Evolutionary conservation across 92 coral and sea anemone genomes (phyloP).

Genomic region (Siderastrea radians): DNA sequence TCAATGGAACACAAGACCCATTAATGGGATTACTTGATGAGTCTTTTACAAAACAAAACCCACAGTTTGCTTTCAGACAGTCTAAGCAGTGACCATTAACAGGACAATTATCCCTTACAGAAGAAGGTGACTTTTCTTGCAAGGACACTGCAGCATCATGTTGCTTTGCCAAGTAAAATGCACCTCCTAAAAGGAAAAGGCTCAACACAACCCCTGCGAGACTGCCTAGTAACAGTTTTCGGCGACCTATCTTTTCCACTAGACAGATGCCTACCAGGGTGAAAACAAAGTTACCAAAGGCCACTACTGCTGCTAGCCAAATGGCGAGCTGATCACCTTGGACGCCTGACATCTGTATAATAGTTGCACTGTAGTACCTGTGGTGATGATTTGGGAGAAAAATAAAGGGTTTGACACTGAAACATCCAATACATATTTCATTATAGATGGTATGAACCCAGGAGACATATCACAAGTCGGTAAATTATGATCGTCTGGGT

Average conservation of each 20-base stretch:
- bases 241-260: conserved; percentile 92
- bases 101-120: conserved; percentile 41
- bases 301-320: conserved; percentile 95
- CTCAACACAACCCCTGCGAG: conserved; percentile 88
- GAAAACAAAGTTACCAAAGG: conserved; percentile 88
- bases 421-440: background rate
- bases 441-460: too few species aligned
- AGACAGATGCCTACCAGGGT: conserved; percentile 85
- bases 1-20: conserved; percentile 83
- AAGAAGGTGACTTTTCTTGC: conserved; percentile 25
- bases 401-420: background rate
- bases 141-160: conserved; percentile 64
- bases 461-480: too few species aligned
- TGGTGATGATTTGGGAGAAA: background rate
- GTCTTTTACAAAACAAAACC: conserved; percentile 82
- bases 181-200: conserved; percentile 84
- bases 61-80: conserved; percentile 70
- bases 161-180: conserved; percentile 75
- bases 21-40: conserved; percentile 53
- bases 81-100: conserved; percentile 50
- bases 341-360: conserved; percentile 94
- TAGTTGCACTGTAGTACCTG: conserved; percentile 99
- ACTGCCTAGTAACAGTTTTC: conserved; percentile 86
- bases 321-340: conserved; percentile 85
- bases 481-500: too few species aligned